phyloP scores from a whole-genome alignment of 2,113 vertebrate genomes.

The Perca flavescens region DNA sequence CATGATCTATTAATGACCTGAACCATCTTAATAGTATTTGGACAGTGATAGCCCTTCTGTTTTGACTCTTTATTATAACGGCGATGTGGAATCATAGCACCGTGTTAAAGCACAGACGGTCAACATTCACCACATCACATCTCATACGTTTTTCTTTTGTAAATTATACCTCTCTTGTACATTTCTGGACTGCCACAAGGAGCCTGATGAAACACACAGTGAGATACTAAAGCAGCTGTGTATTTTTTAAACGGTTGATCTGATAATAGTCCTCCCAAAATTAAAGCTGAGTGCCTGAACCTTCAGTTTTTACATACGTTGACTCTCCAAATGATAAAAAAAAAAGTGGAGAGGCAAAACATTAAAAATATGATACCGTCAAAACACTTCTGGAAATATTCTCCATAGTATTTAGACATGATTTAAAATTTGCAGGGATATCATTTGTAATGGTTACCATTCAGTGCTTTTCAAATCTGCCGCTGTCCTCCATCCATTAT shows the following conservation, averaged over 20 bases:
- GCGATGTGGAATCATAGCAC: background rate
- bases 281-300: constrained; percentile 44
- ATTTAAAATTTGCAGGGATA: constrained; percentile 2
- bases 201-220: constrained; percentile 8
- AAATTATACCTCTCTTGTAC: background rate
- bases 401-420: background rate
- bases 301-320: constrained; percentile 6
- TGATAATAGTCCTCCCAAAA: constrained; percentile 18
- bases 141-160: background rate
- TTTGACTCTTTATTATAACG: background rate
- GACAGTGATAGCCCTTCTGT: background rate
- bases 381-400: constrained; percentile 43
- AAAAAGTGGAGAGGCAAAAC: constrained; percentile 25
- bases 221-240: background rate
- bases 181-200: background rate
- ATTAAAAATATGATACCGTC: constrained; percentile 41
- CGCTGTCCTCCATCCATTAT: constrained; percentile 54
- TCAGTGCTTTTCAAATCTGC: constrained; percentile 51
- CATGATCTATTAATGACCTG: background rate
- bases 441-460: constrained; percentile 38
- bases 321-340: background rate
- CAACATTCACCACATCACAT: constrained; percentile 11
- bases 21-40: background rate
- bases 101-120: constrained; percentile 12
- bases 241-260: constrained; percentile 13